Evolutionary conservation across 1,140 invertebrate genomes (phyloP).

Genomic region (Drosophila fuyamai): DNA sequence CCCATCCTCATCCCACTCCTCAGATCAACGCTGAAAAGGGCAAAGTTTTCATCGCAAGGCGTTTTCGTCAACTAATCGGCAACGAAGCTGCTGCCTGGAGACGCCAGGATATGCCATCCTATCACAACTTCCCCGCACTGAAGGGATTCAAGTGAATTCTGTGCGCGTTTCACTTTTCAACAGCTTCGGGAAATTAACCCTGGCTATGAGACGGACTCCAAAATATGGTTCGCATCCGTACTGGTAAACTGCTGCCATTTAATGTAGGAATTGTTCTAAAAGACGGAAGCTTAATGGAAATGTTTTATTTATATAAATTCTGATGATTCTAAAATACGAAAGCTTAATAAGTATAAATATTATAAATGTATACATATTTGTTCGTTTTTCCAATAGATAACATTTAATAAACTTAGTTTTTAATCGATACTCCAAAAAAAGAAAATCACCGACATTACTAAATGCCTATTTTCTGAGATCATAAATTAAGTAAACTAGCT

Average conservation of each 20-base stretch:
- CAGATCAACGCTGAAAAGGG: constrained; percentile 46
- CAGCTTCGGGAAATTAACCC: constrained; percentile 13
- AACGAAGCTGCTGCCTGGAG: constrained; percentile 23
- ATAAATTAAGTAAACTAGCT: too few species aligned
- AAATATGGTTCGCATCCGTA: not conserved
- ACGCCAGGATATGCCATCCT: constrained; percentile 7
- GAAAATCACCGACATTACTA: too few species aligned
- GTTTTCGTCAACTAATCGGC: constrained; percentile 71
- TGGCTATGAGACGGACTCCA: not conserved
- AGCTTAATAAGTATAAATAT: too few species aligned
- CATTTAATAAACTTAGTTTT: too few species aligned
- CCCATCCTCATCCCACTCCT: constrained; percentile 5
- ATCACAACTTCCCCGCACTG: not conserved
- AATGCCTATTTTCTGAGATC: too few species aligned
- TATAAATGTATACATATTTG: too few species aligned
- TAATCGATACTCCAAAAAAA: too few species aligned
- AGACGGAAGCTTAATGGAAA: too few species aligned
- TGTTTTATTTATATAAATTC: too few species aligned
- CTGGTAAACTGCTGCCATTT: not conserved
- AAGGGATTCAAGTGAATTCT: constrained; percentile 12
- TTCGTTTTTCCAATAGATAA: too few species aligned
- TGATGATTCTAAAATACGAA: not conserved
- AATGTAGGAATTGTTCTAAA: not conserved
- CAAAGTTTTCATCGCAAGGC: constrained; percentile 74
- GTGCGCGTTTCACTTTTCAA: constrained; percentile 5